Conservation (phyloP, 2,797 vertebrate species). For the Tolypeutes matacus region DNA sequence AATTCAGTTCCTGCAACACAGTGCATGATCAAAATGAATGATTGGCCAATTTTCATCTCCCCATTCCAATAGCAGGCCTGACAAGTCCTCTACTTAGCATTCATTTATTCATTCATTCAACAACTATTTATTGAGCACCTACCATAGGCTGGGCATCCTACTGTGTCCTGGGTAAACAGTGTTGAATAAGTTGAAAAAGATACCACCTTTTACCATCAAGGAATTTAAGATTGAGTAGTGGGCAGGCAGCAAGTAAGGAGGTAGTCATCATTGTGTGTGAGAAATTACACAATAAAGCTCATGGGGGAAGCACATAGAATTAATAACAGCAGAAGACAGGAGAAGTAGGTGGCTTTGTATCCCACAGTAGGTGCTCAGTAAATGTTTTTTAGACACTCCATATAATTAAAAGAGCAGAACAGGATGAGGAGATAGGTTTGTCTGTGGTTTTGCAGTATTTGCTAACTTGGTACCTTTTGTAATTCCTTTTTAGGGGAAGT, state of each 20-base stretch:
- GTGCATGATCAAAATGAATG: not conserved
- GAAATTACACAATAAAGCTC: not conserved
- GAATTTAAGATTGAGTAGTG: not conserved
- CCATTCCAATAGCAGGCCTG: not conserved
- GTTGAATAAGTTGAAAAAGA: not conserved
- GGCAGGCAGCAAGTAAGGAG: not conserved
- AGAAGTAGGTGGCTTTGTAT: not conserved
- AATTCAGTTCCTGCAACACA: not conserved
- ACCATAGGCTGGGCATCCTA: not conserved
- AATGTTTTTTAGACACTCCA: not conserved
- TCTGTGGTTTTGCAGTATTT: constrained; percentile 36
- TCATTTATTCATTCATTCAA: not conserved
- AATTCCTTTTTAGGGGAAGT: constrained; percentile 21
- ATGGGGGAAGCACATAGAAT: not conserved
- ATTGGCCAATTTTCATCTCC: not conserved
- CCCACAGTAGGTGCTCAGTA: not conserved
- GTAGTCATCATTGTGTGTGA: not conserved
- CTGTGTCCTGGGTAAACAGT: not conserved
- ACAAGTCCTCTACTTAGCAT: not conserved
- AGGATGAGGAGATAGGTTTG: not conserved
- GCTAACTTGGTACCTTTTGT: not conserved
- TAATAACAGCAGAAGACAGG: not conserved
- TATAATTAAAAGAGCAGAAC: not conserved
- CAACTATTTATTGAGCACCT: not conserved
- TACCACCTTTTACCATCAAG: not conserved